Percentiles rank a stretch among this genome's conserved stretches.
These are phyloP conservation scores for Adelphocoris suturalis DNA, from an alignment of 2,888 invertebrate species.

Conservation along the genomic window DNA sequence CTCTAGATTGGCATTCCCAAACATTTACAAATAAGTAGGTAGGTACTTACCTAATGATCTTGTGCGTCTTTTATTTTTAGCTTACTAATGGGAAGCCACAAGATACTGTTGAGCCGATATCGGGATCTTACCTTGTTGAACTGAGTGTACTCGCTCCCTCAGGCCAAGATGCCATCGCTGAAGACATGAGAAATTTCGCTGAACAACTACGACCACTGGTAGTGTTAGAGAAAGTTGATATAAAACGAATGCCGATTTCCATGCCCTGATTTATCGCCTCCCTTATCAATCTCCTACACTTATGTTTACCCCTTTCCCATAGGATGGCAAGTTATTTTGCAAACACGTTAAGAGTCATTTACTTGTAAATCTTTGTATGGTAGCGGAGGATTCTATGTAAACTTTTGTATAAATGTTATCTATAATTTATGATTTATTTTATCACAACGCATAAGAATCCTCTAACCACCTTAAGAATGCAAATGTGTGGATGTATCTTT, in stretches of 20 bases:
- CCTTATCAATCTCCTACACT: background rate
- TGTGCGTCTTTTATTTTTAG: constrained; percentile 75
- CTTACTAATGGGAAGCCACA: constrained; percentile 86
- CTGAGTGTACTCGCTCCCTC: constrained; percentile 93
- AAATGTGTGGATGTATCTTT: no score
- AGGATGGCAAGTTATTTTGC: no score
- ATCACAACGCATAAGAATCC: no score
- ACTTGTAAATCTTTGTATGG: no score
- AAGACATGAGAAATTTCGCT: constrained; percentile 96
- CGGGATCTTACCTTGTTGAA: constrained; percentile 95
- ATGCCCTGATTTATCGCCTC: constrained; percentile 41
- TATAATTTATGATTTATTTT: no score
- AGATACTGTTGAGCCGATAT: constrained; percentile 89
- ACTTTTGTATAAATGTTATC: no score
- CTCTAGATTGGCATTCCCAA: no score
- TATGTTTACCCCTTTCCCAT: background rate
- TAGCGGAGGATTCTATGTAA: no score
- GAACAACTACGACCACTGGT: constrained; percentile 96
- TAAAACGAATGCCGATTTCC: constrained; percentile 83
- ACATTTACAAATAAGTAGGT: no score
- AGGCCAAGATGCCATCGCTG: constrained; percentile 96
- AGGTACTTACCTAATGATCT: no score
- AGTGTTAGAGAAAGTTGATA: constrained; percentile 95
- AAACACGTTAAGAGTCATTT: no score
- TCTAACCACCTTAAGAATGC: no score